A percentile compares a stretch with the other conserved stretches of the same genome.
Conservation (phyloP, 2,797 vertebrate species). For the Eulemur albifrons region DNA sequence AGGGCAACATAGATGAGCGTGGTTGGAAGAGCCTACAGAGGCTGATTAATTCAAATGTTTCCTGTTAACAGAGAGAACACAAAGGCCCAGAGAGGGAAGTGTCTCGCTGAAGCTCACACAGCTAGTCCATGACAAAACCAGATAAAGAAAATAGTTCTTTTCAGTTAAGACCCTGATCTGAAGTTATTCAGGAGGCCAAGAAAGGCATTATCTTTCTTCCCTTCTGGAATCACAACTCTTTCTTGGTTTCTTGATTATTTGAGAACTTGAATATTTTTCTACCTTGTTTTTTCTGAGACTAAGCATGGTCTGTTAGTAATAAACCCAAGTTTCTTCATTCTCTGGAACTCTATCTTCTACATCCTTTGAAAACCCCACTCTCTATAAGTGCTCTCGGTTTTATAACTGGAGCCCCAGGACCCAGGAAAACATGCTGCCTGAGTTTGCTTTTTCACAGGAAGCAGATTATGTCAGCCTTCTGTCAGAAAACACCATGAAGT, state of each 20-base stretch:
- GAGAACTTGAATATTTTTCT: slow-evolving; percentile 56
- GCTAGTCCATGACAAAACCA: neutral
- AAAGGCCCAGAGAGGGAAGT: neutral
- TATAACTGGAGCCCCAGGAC: neutral
- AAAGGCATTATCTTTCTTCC: neutral
- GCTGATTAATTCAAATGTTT: neutral
- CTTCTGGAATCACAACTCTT: neutral
- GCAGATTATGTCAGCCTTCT: neutral
- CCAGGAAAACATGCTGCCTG: neutral
- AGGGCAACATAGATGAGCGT: neutral
- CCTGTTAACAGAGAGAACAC: slow-evolving; percentile 34
- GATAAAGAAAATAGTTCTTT: slow-evolving; percentile 60
- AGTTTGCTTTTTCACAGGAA: slow-evolving; percentile 27
- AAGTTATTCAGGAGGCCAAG: neutral
- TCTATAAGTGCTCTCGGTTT: neutral
- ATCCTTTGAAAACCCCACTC: neutral
- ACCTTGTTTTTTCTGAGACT: slow-evolving; percentile 19
- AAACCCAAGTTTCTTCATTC: slow-evolving; percentile 37
- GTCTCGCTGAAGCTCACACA: neutral
- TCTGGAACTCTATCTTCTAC: slow-evolving; percentile 35
- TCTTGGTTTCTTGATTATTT: slow-evolving; percentile 45
- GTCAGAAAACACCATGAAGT: slow-evolving; percentile 1
- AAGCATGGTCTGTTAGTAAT: slow-evolving; percentile 44
- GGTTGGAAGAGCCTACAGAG: neutral
- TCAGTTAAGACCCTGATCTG: slow-evolving; percentile 55